Base-by-base conservation (phyloP, 2,888 invertebrate genomes). In the Hypomecis punctinalis region DNA sequence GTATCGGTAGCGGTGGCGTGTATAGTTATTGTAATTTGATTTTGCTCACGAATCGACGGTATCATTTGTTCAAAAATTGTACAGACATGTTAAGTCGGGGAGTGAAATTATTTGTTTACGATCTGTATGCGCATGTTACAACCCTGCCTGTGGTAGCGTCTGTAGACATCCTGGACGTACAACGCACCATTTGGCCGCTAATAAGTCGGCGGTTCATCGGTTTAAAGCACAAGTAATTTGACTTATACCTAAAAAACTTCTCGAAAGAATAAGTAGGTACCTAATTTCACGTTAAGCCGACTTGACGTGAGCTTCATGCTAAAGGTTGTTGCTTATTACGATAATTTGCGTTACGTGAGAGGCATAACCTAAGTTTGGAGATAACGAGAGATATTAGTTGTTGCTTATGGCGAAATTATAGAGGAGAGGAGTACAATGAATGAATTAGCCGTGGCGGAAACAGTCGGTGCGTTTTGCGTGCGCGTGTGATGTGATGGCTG, bases 21-120 rank as follows among this genome's bases (percentile, higher is more conserved):
- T 84, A 81, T 89, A 86, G 86, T 91, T 90, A 90, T 85, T 83
- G 84, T 91, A 90, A 93, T 92, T 90, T 86, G 86, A 90, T 90
- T 91, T 88, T 83, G 85, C 89, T 87, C 84, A 85, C 86, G 85
- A 86, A 87, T 84, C 80, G 77, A 77, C 79, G 72, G 75, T 76
- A 80, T 88, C 66, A 62, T 66, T 48, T 68, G 70, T 53, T 37
- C 61, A n/a, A 45, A 61, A 66, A 53, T 43, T 36, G 9, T 13
- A 57, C 65, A 61, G 61, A 53, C 65, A 33, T 47, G 42, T 13
- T 53, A 45, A 43, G 8, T 39, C 59, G 40, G 45, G 39, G 45
- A 53, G 39, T 52, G n/a, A 40, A 57, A 48, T 56, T 37, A 60
- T 56, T 65, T 55, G 59, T 47, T 61, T 56, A 56, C 49, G 40